Evolutionary conservation across 2,797 vertebrate genomes (phyloP), one percentile per base, ranked within the genome.

Genomic region (Ctenochaetus hawaiiensis): DNA sequence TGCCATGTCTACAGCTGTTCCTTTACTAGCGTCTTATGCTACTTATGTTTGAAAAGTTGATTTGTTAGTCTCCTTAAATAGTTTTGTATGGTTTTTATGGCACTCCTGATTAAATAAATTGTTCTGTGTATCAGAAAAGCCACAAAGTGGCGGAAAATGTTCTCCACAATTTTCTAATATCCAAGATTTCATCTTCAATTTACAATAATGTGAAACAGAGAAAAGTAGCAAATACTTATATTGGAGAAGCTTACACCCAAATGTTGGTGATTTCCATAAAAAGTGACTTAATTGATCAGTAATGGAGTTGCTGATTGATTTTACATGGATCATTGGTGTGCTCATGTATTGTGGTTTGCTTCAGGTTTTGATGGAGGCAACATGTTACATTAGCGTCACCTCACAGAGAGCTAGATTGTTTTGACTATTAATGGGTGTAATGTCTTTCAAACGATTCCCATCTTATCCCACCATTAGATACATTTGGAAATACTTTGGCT

Each of bases 41-140:
- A 30, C 22, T 60, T 80, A 39, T 57, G 17, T 34, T 47, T 57
- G 9, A 49, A 60, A 30, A 48, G 41, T 53, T 41, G 34, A 39
- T 60, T 57, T 53, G 44, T 34, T n/a, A 6, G 2, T 16, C 34
- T 71, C 37, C 23, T n/a, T 1, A 3, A 52, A 39, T 22, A 23
- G 2, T 2, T 34, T 62, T 51, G 9, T 41, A n/a, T 30, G 13
- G 3, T 22, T 59, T 34, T 44, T 52, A 9, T 59, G 37, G 2
- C 45, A 1, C 22, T 59, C 8, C 16, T 26, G 12, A 12, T 4
- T 26, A 43, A 11, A 64, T 48, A 8, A 2, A 62, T 13, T 22
- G 1, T 43, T 54, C 34, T 0, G 2, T 47, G 30, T 13, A 47
- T 68, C 22, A n/a, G 8, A 30, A 60, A 49, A 23, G 34, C 6